Evolutionary conservation across 2,797 vertebrate species (phyloP).

Genomic region (Malurus splendens): DNA sequence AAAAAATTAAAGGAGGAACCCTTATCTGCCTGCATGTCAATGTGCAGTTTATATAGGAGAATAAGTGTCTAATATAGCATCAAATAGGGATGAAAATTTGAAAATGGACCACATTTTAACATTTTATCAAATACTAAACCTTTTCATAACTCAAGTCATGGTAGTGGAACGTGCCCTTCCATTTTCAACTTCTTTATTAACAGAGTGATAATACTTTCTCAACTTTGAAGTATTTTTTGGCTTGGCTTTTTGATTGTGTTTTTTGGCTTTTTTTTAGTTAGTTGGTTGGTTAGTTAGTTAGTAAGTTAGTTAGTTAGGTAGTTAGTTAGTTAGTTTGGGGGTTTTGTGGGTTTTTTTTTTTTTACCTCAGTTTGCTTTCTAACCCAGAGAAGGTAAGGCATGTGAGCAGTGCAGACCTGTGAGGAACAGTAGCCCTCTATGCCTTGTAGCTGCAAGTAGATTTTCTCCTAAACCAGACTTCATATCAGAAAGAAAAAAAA

Average conservation of each 20-base stretch:
- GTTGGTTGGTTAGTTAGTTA: background rate
- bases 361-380: background rate
- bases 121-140: background rate
- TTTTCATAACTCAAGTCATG: background rate
- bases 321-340: too few relatives aligned
- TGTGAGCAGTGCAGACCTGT: background rate
- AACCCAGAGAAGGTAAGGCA: background rate
- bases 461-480: background rate
- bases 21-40: background rate
- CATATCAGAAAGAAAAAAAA: background rate
- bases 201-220: background rate
- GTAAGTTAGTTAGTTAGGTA: too few relatives aligned
- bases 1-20: background rate
- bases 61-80: background rate
- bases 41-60: background rate
- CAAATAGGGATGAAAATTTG: background rate
- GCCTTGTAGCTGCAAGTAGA: background rate
- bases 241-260: background rate
- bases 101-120: background rate
- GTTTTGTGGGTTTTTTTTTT: background rate
- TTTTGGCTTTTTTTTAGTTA: too few relatives aligned
- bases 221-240: background rate
- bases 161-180: background rate
- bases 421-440: background rate
- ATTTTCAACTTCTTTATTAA: background rate